Percentiles rank a stretch among this genome's conserved stretches.
phyloP scores from a whole-genome alignment of 2,888 invertebrate species.

The Agrilus cyanescens region DNA sequence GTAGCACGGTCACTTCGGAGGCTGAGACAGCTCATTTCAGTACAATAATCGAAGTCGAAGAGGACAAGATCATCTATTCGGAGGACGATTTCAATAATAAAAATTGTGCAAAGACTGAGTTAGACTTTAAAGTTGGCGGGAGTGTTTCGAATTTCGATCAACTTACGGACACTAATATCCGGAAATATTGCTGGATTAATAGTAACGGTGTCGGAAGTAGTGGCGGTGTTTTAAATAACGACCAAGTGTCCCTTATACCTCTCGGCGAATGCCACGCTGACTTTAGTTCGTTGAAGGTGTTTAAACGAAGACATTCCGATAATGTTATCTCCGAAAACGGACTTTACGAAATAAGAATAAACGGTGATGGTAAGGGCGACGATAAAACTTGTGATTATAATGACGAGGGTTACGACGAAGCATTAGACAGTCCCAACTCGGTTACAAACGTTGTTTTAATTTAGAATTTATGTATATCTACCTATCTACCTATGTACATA shows the following conservation, averaged over 20 bases:
- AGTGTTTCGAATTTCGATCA: slow-evolving; percentile 29
- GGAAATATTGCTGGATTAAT: slow-evolving; percentile 25
- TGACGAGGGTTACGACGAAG: slow-evolving; percentile 85
- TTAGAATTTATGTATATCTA: slow-evolving; percentile 13
- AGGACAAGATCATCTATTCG: slow-evolving; percentile 8
- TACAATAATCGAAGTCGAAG: slow-evolving; percentile 16
- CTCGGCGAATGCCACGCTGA: slow-evolving; percentile 33
- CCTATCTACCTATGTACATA: not conserved
- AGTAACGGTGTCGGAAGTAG: slow-evolving; percentile 13
- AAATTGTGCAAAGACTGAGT: slow-evolving; percentile 23
- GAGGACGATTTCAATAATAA: slow-evolving; percentile 21
- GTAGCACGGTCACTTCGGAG: slow-evolving; percentile 57
- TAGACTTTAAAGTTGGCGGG: slow-evolving; percentile 36
- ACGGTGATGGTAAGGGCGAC: slow-evolving; percentile 33
- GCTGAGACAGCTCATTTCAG: slow-evolving; percentile 30
- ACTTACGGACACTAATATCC: slow-evolving; percentile 22
- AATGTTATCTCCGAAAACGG: slow-evolving; percentile 33
- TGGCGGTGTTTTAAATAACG: slow-evolving; percentile 24
- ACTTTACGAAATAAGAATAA: slow-evolving; percentile 36
- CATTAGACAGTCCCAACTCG: slow-evolving; percentile 39
- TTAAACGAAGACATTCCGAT: slow-evolving; percentile 26
- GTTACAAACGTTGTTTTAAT: slow-evolving; percentile 33
- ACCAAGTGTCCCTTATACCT: slow-evolving; percentile 34
- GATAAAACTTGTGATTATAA: slow-evolving; percentile 67
- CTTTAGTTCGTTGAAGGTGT: slow-evolving; percentile 36